Base-by-base conservation (phyloP, 2,113 vertebrate species). In the Psittacula cyanocephala region DNA sequence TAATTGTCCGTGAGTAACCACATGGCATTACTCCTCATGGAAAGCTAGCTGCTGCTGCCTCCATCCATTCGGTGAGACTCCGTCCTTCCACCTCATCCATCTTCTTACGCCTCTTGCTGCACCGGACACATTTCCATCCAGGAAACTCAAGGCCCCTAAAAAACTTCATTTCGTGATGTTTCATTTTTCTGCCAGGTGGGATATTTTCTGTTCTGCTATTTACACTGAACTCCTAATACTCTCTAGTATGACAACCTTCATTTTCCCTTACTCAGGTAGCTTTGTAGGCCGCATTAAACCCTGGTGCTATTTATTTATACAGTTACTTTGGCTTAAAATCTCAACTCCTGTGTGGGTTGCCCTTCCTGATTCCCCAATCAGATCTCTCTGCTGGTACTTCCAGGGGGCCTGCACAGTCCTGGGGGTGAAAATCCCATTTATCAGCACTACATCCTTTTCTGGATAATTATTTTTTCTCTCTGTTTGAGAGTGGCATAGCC, bases 201-300 rank as follows among this genome's bases (percentile, higher is more conserved):
- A 76, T 93, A 72, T 96, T 94, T 96, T 96, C 82, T 94, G 43
- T 78, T 93, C 83, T 95, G 35, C 39, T 84, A 43, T 92, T 90
- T 86, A 80, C 62, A 39, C 62, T 53, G 70, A 62, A 72, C 49
- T 91, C 31, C 9, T 78, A 27, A 47, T 86, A 52, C 62, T 91
- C 46, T 86, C 52, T 86, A 24, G 57, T 70, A 88, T n/a, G 47
- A 50, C 65, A 29, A 19, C 62, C 65, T 92, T 93, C 29, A 44
- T 86, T 95, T 93, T 95, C 62, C 70, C 44, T 81, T 89, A 88
- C 82, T 91, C 62, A 69, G 91, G 88, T 96, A 72, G 57, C 77
- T 81, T 88, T 90, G 24, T 69, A 79, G 81, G 41, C 69, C 81
- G 23, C 29, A 59, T 15, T 75, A 81, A 72, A 60, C 52, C 17